Base-by-base conservation (phyloP, 1,140 invertebrate genomes). In the Bombus superbus region DNA sequence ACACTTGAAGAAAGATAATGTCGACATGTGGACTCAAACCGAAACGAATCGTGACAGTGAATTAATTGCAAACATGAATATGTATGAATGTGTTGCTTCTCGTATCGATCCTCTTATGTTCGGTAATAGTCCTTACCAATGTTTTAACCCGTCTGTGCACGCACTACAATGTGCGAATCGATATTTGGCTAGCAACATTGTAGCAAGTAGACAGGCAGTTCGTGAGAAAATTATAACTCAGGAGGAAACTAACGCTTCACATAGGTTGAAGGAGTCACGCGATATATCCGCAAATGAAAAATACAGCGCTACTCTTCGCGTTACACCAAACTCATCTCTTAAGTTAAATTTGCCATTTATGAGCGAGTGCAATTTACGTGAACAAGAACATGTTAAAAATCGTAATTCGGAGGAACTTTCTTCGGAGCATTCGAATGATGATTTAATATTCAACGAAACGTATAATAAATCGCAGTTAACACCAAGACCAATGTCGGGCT, bases 51-150 rank as follows among this genome's bases (percentile, higher is more conserved):
- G 8, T 35, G 25, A 9, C 22, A 15, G 9, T 0, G 44, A 66
- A 22, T 75, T 71, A 53, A 38, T 68, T 25, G 13, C 38, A 9
- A 25, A n/a, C 40, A 72, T 68, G 25, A 32, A 81, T 81, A 25
- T 57, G 18, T 35, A 64, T 42, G n/a, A 68, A 74, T 25, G 66
- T 77, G 18, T 3, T 18, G 57, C 57, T 59, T n/a, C 72, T 9
- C 25, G 53, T 90, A 90, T 90, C 32, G 89, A 90, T 90, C 82
- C 40, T 85, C 28, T 42, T 18, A 64, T 62, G 59, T 84, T 38
- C 57, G 11, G 66, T 81, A 77, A 85, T 64, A 85, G 68, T 87
- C 75, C 59, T 84, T 78, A 3, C 35, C 22, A 35, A 71, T 57
- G 57, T 83, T 53, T 38, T 28, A 62, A 18, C 35, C 22, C 57